phyloP scores from a whole-genome alignment of 2,113 vertebrate species.

The Zosterops hypoxanthus region DNA sequence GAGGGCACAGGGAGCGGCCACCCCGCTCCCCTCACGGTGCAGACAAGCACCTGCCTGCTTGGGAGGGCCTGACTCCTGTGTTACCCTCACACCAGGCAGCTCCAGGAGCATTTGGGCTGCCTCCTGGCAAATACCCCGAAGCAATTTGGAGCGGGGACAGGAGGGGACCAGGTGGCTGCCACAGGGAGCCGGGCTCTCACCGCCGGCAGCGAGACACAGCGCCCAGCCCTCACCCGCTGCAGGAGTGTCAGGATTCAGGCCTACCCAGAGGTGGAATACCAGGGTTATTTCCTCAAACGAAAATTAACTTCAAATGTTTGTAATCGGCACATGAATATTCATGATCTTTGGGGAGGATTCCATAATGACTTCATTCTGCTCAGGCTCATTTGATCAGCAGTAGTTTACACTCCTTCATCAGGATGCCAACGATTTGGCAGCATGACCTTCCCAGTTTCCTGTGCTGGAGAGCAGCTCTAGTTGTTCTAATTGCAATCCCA shows the following conservation, averaged over 20 bases:
- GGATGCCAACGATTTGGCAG: slow-evolving; percentile 16
- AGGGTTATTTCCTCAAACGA: not conserved
- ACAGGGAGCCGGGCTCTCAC: fast-evolving
- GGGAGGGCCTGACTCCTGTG: fast-evolving
- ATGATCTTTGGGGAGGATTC: slow-evolving; percentile 26
- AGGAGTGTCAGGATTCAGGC: not conserved
- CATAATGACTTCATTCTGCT: slow-evolving; percentile 16
- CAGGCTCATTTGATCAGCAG: slow-evolving; percentile 25
- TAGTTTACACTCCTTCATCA: slow-evolving; percentile 17
- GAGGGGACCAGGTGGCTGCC: not conserved
- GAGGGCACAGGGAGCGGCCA: not conserved
- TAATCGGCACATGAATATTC: slow-evolving; percentile 32
- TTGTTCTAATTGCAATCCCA: slow-evolving; percentile 44
- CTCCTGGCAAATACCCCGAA: fast-evolving
- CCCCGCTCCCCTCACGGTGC: not conserved
- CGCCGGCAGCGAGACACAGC: not conserved
- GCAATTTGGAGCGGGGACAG: not conserved
- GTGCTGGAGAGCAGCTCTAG: slow-evolving; percentile 14
- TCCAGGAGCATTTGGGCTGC: fast-evolving
- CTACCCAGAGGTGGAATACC: not conserved
- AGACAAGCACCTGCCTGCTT: not conserved
- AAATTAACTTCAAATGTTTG: slow-evolving; percentile 18
- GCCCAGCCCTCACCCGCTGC: not conserved
- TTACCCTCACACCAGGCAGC: not conserved
- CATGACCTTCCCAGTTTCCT: slow-evolving; percentile 22